Evolutionary conservation across 37 sponge, comb jelly and placozoan species (phyloP), one percentile per base, ranked within the genome.

Genomic region (Chondrilla cf. caribensis): DNA sequence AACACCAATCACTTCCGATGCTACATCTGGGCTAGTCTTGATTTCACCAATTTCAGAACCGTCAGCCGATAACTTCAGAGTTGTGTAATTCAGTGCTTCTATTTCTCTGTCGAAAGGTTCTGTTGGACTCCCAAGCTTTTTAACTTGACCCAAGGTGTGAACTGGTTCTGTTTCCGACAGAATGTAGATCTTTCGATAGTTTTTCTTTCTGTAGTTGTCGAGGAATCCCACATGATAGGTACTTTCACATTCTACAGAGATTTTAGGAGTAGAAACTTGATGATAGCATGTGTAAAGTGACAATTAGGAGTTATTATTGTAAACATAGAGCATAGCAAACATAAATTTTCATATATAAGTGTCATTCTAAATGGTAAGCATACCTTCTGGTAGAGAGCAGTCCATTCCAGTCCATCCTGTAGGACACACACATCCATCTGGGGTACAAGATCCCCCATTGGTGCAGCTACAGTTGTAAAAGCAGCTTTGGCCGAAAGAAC

Each of bases 341-440:
- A n/a, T n/a, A n/a, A n/a, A n/a, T n/a, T n/a, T n/a, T n/a, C n/a
- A n/a, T n/a, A n/a, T n/a, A n/a, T n/a, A 24, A 39, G 44, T 8
- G 6, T n/a, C n/a, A n/a, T n/a, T n/a, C n/a, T n/a, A n/a, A n/a
- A n/a, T n/a, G n/a, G n/a, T n/a, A n/a, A 68, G 2, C 76, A 24
- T 73, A 73, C 76, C 41, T 38, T 42, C 44, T 3, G 21, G 31
- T 11, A 18, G 21, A 2, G 76, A 25, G 43, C 76, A 73, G 24
- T 36, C 11, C 17, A 73, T 6, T n/a, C 76, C 76, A n/a, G 76
- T 73, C 44, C 41, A 73, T 40, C 76, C 76, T 19, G 25, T 32
- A 40, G 76, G 76, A 73, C 76, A 73, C 41, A 73, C 76, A 73
- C 76, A 73, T 17, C 76, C 76, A 43, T 37, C 38, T 2, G 44